A percentile compares a stretch with the other conserved stretches of the same genome.
Evolutionary conservation across 2,888 invertebrate genomes (phyloP).

Genomic region (Temnothorax rugatulus): DNA sequence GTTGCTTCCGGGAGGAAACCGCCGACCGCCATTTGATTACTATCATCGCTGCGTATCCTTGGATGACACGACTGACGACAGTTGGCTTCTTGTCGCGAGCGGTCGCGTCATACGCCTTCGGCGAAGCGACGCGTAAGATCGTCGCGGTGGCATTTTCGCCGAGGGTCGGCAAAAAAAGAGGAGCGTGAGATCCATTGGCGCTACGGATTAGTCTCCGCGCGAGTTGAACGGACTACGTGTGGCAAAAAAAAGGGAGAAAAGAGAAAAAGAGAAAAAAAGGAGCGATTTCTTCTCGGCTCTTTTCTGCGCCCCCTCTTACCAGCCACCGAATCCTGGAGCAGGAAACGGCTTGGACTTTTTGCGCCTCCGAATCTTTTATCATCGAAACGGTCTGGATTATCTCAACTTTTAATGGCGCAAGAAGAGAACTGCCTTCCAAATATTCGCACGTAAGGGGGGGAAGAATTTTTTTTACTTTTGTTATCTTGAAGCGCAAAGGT

Average conservation of each 20-base stretch:
- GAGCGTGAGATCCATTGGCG: slow-evolving; percentile 74
- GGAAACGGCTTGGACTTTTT: slow-evolving; percentile 72
- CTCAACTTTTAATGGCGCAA: slow-evolving; percentile 32
- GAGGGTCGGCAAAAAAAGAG: slow-evolving; percentile 66
- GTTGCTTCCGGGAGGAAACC: slow-evolving; percentile 51
- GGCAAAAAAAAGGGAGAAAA: slow-evolving; percentile 44
- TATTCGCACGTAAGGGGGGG: background rate
- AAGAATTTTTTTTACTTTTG: background rate
- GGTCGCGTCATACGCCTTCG: slow-evolving; percentile 70
- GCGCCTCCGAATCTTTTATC: slow-evolving; percentile 54
- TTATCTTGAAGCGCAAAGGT: background rate
- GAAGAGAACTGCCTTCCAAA: slow-evolving; percentile 8
- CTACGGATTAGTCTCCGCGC: slow-evolving; percentile 69
- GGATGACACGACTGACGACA: slow-evolving; percentile 50
- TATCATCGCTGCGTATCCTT: slow-evolving; percentile 73
- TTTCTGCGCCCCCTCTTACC: slow-evolving; percentile 58
- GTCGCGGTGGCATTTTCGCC: slow-evolving; percentile 73
- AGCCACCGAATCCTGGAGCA: slow-evolving; percentile 62
- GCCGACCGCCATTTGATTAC: slow-evolving; percentile 61
- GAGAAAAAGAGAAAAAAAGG: background rate
- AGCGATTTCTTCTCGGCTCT: slow-evolving; percentile 55
- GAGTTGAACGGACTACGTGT: slow-evolving; percentile 65
- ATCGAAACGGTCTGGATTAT: slow-evolving; percentile 43
- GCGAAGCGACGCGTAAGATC: slow-evolving; percentile 58
- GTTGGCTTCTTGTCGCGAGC: slow-evolving; percentile 67